phyloP scores from a whole-genome alignment of 2,888 invertebrate genomes.

The Leucozona laternaria region DNA sequence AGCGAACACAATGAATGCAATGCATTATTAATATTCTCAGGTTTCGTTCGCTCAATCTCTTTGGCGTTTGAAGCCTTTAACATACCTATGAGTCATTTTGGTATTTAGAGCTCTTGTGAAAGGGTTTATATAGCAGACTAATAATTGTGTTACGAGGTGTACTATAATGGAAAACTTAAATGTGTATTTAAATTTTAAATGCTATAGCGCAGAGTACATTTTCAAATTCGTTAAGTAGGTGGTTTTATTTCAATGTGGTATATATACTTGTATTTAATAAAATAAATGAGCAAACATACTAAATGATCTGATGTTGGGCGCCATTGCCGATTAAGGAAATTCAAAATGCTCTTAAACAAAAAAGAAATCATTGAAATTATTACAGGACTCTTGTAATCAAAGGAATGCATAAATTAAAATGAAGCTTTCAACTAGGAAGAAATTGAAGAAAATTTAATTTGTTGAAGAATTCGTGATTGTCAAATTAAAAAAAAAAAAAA shows the following conservation, averaged over 20 bases:
- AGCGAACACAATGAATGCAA: slow-evolving; percentile 53
- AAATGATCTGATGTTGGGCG: background rate
- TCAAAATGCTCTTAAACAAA: background rate
- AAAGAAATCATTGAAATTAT: no score
- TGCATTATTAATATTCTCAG: slow-evolving; percentile 72
- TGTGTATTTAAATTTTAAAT: slow-evolving; percentile 17
- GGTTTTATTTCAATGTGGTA: background rate
- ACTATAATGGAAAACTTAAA: slow-evolving; percentile 53
- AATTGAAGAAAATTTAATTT: no score
- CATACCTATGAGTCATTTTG: slow-evolving; percentile 18
- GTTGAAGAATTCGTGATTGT: no score
- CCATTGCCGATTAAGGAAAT: background rate
- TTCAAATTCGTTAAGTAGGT: background rate
- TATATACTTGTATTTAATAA: background rate
- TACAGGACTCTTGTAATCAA: no score
- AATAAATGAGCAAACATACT: no score
- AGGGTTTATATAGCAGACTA: slow-evolving; percentile 47
- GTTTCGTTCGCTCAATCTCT: slow-evolving; percentile 29
- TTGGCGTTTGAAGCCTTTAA: slow-evolving; percentile 6
- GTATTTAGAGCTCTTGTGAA: slow-evolving; percentile 37
- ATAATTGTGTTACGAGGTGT: slow-evolving; percentile 67
- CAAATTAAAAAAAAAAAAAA: background rate
- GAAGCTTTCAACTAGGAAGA: no score
- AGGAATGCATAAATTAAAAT: no score
- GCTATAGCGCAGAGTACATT: background rate